phyloP scores from a whole-genome alignment of 2,797 vertebrate species.

The Enoplosus armatus region DNA sequence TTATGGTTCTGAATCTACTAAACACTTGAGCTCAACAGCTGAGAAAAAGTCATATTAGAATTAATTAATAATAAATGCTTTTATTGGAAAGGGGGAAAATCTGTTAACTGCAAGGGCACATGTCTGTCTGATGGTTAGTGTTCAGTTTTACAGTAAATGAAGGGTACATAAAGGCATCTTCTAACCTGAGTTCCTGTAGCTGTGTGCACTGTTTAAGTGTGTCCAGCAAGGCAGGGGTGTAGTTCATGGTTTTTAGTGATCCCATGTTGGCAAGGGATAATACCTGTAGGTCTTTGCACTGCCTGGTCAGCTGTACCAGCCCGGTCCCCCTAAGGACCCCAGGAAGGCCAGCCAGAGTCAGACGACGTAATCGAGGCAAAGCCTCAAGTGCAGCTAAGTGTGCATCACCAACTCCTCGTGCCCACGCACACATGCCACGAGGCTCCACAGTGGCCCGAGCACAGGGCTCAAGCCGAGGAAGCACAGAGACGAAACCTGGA shows the following conservation, averaged over 20 bases:
- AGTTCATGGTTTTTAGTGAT: slow-evolving; percentile 91
- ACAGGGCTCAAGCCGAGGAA: slow-evolving; percentile 95
- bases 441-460: slow-evolving; percentile 88
- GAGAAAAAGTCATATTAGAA: neutral
- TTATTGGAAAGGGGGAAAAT: neutral
- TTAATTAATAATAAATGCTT: neutral
- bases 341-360: slow-evolving; percentile 95
- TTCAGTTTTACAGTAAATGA: slow-evolving; percentile 16
- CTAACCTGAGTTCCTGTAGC: slow-evolving; percentile 81
- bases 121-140: neutral
- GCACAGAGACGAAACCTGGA: slow-evolving; percentile 93
- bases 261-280: slow-evolving; percentile 96
- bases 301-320: slow-evolving; percentile 87
- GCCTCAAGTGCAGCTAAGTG: slow-evolving; percentile 91
- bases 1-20: neutral
- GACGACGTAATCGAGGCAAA: slow-evolving; percentile 85
- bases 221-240: slow-evolving; percentile 90
- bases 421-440: slow-evolving; percentile 90
- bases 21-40: too few relatives aligned
- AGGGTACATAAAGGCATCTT: neutral
- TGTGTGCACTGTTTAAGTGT: slow-evolving; percentile 90
- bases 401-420: slow-evolving; percentile 87
- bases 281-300: slow-evolving; percentile 89
- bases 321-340: slow-evolving; percentile 92
- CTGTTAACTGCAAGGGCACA: neutral